Evolutionary conservation across 2,797 vertebrate genomes (phyloP), one percentile per base, ranked within the genome.

Genomic region (Hippocampus kuda): DNA sequence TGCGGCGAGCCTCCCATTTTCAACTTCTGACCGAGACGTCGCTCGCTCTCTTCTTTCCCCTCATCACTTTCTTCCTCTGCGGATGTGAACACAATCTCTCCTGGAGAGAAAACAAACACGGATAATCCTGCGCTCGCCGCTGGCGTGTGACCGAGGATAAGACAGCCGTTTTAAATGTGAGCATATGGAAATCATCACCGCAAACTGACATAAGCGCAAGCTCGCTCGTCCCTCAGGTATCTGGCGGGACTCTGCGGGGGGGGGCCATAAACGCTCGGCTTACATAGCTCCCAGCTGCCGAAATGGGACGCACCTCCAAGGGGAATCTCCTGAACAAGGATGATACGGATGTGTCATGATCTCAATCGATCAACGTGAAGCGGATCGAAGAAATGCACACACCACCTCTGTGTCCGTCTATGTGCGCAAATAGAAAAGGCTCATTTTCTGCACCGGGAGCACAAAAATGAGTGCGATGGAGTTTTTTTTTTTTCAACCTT

Each of bases 31-130:
- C 67, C 59, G 75, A 81, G 66, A 82, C 75, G 71, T 51, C 73
- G 70, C 70, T 24, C 11, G 65, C 61, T 72, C 48, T 70, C 18
- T 68, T 41, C 6, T 27, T 68, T 44, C 3, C 24, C 24, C 7
- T 64, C 70, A n/a, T 70, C 59, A 64, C 38, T 61, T 44, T 66
- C 60, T 78, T 7, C 61, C 59, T 87, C 73, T 67, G 81, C 87
- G 85, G 81, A 91, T 89, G 89, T 90, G 90, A 89, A 71, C 83
- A 75, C 86, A 89, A 89, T 90, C 89, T 90, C 87, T 85, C 80
- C 73, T 83, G 75, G 81, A 84, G 85, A 89, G 83, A 88, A 89
- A 87, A 91, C 88, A 91, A 90, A 90, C 88, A 89, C 84, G 85
- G 85, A 89, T 90, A 90, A 91, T 92, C 89, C 87, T 67, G 79